A percentile compares a stretch with the other conserved stretches of the same genome.
Evolutionary conservation across 2,797 vertebrate genomes (phyloP).

Genomic region (Peromyscus eremicus): DNA sequence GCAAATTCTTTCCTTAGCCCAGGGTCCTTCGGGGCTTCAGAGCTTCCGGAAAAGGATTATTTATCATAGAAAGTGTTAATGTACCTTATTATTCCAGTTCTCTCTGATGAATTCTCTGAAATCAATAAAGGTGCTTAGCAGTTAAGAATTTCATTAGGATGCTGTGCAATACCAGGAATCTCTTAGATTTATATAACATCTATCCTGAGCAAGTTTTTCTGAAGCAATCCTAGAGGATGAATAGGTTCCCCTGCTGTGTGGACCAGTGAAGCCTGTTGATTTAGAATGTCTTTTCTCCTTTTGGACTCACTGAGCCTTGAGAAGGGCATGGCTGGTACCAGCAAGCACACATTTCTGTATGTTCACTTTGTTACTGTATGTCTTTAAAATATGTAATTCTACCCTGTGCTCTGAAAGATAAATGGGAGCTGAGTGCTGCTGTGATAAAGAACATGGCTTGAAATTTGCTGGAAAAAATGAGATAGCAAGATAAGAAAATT

Average conservation of each 20-base stretch:
- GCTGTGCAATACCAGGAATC: constrained; percentile 64
- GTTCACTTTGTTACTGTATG: not conserved
- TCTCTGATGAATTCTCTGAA: constrained; percentile 73
- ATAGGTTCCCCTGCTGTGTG: constrained; percentile 54
- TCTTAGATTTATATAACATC: constrained; percentile 72
- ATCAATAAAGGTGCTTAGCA: constrained; percentile 76
- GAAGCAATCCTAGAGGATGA: constrained; percentile 60
- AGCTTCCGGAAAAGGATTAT: constrained; percentile 71
- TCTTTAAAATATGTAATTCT: constrained; percentile 18
- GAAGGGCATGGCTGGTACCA: not conserved
- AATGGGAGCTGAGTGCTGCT: not conserved
- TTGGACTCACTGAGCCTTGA: constrained; percentile 35
- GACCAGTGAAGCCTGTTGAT: constrained; percentile 23
- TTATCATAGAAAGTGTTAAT: constrained; percentile 69
- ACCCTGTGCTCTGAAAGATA: not conserved
- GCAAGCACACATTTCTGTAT: not conserved
- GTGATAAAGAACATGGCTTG: constrained; percentile 3
- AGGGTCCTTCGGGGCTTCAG: constrained; percentile 57
- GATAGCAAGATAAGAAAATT: not conserved
- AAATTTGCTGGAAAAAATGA: not conserved
- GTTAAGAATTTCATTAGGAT: constrained; percentile 75
- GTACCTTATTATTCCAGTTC: constrained; percentile 77
- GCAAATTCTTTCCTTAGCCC: constrained; percentile 76
- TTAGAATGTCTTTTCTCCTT: constrained; percentile 52
- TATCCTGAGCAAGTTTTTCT: constrained; percentile 59